These are phyloP conservation scores for Branchipolynoe longqiensis DNA, from an alignment of 2,888 invertebrate species.

Conservation along the genomic window DNA sequence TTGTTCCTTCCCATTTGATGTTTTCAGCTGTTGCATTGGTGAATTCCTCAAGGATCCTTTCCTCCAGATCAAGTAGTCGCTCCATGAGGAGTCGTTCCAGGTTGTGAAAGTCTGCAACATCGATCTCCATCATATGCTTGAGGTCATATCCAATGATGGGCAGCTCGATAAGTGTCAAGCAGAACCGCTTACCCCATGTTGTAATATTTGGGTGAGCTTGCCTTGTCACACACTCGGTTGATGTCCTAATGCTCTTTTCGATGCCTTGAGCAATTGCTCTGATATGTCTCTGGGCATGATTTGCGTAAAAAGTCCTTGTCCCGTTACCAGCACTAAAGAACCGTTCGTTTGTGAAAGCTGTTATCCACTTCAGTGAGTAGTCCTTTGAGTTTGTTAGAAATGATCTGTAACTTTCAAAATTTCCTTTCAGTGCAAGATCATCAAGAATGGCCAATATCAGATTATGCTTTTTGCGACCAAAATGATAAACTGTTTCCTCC, in stretches of 20 bases:
- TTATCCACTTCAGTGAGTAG: constrained; percentile 22
- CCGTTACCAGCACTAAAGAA: not conserved
- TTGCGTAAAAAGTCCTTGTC: not conserved
- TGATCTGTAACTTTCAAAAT: constrained; percentile 14
- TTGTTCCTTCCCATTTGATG: constrained; percentile 14
- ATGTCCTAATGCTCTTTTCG: constrained; percentile 1
- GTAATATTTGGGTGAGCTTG: not conserved
- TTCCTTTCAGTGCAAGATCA: constrained; percentile 41
- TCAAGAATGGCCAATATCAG: constrained; percentile 32
- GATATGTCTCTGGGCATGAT: not conserved
- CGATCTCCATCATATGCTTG: not conserved
- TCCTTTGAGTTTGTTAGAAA: constrained; percentile 10
- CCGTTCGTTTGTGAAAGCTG: constrained; percentile 6
- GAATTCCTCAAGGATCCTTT: not conserved
- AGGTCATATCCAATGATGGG: not conserved
- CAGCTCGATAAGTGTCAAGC: not conserved
- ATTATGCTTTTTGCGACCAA: not conserved
- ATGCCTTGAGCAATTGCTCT: not conserved
- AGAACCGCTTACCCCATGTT: not conserved
- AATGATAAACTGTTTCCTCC: not conserved
- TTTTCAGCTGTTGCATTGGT: not conserved
- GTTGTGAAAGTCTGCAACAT: not conserved
- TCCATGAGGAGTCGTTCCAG: not conserved
- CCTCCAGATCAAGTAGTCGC: not conserved
- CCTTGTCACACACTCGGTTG: not conserved